Conservation (phyloP, 2,797 vertebrate species). For the Paramormyrops hopkinsi region DNA sequence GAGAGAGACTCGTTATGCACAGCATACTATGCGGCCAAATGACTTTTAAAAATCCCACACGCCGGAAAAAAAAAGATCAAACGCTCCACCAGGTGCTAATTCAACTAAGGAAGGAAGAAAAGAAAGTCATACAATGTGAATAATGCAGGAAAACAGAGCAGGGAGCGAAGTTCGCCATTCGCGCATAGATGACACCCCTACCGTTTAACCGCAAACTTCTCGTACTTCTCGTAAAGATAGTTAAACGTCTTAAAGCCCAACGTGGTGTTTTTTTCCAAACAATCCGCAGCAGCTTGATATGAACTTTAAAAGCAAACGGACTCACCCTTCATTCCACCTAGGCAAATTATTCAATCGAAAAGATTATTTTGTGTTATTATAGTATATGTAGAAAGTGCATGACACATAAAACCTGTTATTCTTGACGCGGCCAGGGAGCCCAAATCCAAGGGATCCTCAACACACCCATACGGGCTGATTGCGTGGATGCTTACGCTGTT, state of each 20-base stretch:
- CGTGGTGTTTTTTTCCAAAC: neutral
- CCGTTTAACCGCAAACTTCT: constrained; percentile 27
- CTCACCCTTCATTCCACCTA: neutral
- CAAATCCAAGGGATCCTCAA: neutral
- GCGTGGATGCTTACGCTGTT: constrained; percentile 48
- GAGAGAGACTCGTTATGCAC: neutral
- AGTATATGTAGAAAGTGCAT: neutral
- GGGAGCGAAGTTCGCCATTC: constrained; percentile 2
- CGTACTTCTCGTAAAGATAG: neutral
- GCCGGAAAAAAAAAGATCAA: constrained; percentile 20
- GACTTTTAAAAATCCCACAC: constrained; percentile 12
- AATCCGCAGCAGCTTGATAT: neutral
- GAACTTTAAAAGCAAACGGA: neutral
- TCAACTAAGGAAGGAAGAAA: neutral
- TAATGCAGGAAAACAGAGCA: neutral
- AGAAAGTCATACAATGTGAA: neutral
- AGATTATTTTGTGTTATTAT: neutral
- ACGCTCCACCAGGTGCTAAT: constrained; percentile 16
- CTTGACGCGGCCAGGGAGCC: neutral
- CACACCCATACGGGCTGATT: constrained; percentile 40
- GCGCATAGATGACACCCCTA: constrained; percentile 40
- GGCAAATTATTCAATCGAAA: neutral
- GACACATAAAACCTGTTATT: constrained; percentile 19
- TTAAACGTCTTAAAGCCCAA: neutral
- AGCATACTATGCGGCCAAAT: neutral